These are phyloP conservation scores for Pelobates cultripes DNA, from an alignment of 2,797 vertebrate genomes.

Conservation along the genomic window DNA sequence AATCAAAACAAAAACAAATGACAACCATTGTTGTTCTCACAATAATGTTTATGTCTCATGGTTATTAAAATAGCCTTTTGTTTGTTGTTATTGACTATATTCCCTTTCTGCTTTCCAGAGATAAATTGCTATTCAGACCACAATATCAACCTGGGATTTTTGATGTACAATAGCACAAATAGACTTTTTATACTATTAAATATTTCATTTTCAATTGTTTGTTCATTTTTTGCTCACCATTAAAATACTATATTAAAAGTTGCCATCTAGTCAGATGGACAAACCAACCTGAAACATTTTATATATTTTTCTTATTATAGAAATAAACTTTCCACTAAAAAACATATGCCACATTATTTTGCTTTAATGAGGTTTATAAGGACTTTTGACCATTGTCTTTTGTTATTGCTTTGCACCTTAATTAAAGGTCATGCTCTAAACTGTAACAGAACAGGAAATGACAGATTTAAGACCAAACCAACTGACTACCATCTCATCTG, in stretches of 20 bases:
- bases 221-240: neutral
- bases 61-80: constrained; percentile 22
- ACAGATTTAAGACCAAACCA: too few species aligned
- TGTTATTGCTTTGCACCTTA: too few species aligned
- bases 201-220: neutral
- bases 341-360: too few species aligned
- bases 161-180: constrained; percentile 19
- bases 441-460: too few species aligned
- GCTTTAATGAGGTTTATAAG: too few species aligned
- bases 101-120: constrained; percentile 37
- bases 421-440: too few species aligned
- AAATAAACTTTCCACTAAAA: too few species aligned
- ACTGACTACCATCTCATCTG: too few species aligned
- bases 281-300: too few species aligned
- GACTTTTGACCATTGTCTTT: too few species aligned
- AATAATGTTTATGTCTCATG: constrained; percentile 28
- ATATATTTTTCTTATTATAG: too few species aligned
- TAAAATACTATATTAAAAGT: neutral
- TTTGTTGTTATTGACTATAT: constrained; percentile 35
- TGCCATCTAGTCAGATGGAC: too few species aligned
- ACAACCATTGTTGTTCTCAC: neutral
- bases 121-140: constrained; percentile 36
- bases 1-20: neutral
- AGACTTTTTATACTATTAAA: constrained; percentile 17
- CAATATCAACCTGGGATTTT: constrained; percentile 32